Evolutionary conservation across 2,113 vertebrate species (phyloP).

Genomic region (Anoplopoma fimbria): DNA sequence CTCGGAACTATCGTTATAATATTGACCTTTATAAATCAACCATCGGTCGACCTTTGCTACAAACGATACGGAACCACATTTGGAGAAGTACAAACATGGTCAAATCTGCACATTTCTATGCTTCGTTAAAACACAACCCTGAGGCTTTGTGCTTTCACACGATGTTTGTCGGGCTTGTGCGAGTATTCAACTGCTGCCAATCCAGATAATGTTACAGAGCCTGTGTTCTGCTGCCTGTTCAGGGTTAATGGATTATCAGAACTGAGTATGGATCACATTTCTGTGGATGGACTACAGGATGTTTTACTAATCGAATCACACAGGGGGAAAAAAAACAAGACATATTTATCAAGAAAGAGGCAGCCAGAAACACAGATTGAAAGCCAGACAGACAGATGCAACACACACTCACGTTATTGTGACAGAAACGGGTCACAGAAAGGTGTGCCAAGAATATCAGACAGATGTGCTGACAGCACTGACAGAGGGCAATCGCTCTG

Average conservation of each 20-base stretch:
- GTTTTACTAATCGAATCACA: neutral
- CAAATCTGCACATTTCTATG: too few relatives aligned
- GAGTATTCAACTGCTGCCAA: neutral
- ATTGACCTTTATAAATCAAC: too few relatives aligned
- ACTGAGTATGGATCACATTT: neutral
- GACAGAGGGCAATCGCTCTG: conserved; percentile 36
- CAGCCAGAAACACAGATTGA: conserved; percentile 2
- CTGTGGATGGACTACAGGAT: neutral
- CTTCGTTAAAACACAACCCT: too few relatives aligned
- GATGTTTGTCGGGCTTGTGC: too few relatives aligned
- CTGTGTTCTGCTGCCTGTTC: neutral
- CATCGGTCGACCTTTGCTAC: neutral
- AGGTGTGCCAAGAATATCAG: conserved; percentile 59
- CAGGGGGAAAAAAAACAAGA: neutral
- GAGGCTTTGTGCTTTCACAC: too few relatives aligned
- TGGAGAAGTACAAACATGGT: neutral
- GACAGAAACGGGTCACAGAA: conserved; percentile 65
- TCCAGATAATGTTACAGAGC: neutral
- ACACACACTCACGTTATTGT: conserved; percentile 39
- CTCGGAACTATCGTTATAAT: too few relatives aligned
- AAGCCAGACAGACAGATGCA: conserved; percentile 4
- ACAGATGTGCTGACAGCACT: conserved; percentile 47
- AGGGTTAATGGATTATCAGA: neutral
- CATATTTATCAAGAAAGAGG: neutral
- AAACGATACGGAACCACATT: neutral